phyloP scores from a whole-genome alignment of 2,113 vertebrate species.

The Brevimyrus niger region DNA sequence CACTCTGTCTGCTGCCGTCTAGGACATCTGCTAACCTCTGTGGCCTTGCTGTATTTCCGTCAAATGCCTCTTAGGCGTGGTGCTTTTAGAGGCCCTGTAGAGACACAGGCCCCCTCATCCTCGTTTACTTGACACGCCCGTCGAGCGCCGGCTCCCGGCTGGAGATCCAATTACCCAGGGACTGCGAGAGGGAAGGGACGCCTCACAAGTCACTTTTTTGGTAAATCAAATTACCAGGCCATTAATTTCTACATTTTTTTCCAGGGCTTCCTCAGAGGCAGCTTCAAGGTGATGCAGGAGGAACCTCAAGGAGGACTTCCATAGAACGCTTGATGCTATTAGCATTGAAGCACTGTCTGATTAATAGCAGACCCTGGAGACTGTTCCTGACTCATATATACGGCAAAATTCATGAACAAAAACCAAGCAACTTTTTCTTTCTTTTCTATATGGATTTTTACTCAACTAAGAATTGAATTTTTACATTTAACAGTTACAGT shows the following conservation, averaged over 20 bases:
- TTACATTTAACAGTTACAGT: background rate
- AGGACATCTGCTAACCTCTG: background rate
- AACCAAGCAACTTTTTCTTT: background rate
- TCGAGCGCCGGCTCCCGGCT: background rate
- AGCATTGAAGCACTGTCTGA: slow-evolving; percentile 60
- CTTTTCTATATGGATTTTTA: background rate
- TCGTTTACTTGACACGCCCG: background rate
- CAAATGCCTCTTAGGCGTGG: background rate
- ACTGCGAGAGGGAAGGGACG: slow-evolving; percentile 42
- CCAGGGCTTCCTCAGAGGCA: slow-evolving; percentile 61
- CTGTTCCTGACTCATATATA: background rate
- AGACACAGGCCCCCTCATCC: background rate
- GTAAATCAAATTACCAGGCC: slow-evolving; percentile 71
- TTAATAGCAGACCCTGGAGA: slow-evolving; percentile 30
- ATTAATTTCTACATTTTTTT: slow-evolving; percentile 74
- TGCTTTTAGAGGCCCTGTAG: background rate
- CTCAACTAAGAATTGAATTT: background rate
- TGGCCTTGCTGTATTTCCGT: background rate
- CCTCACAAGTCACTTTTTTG: slow-evolving; percentile 54
- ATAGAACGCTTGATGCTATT: slow-evolving; percentile 58
- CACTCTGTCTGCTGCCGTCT: background rate
- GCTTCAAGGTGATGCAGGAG: slow-evolving; percentile 57
- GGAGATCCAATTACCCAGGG: background rate
- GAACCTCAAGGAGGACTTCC: slow-evolving; percentile 60
- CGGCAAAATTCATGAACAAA: background rate